Evolutionary conservation across 2,113 vertebrate genomes (phyloP).

Genomic region (Delphinus delphis): DNA sequence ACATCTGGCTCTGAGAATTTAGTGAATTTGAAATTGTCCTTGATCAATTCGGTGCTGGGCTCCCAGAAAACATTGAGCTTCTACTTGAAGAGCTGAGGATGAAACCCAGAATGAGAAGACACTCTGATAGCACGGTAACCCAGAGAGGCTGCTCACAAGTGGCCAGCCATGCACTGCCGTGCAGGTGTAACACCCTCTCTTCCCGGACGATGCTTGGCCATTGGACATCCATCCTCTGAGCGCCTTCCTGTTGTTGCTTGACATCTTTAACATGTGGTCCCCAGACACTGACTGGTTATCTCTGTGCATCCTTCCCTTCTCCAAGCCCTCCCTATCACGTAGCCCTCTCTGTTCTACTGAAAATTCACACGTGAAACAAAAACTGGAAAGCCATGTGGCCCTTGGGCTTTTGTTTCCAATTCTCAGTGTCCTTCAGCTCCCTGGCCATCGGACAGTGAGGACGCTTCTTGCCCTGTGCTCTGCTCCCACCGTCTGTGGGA

Average conservation of each 20-base stretch:
- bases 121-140: fast-evolving
- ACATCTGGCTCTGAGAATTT: not conserved
- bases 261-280: not conserved
- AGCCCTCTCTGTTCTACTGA: not conserved
- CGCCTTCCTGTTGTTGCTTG: not conserved
- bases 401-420: not conserved
- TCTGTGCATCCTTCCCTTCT: not conserved
- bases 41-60: not conserved
- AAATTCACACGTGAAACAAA: not conserved
- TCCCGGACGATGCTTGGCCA: not conserved
- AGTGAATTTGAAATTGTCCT: not conserved
- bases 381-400: fast-evolving
- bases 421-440: fast-evolving
- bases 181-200: not conserved
- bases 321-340: not conserved
- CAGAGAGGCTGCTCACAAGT: not conserved
- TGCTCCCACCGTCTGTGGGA: no score
- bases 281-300: not conserved
- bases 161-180: no score
- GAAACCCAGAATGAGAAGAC: not conserved
- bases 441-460: no score
- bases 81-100: not conserved
- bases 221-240: not conserved
- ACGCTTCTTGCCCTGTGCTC: not conserved
- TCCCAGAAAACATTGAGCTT: not conserved